Evolutionary conservation across 1,140 invertebrate species (phyloP).

Genomic region (Bombus superbus): DNA sequence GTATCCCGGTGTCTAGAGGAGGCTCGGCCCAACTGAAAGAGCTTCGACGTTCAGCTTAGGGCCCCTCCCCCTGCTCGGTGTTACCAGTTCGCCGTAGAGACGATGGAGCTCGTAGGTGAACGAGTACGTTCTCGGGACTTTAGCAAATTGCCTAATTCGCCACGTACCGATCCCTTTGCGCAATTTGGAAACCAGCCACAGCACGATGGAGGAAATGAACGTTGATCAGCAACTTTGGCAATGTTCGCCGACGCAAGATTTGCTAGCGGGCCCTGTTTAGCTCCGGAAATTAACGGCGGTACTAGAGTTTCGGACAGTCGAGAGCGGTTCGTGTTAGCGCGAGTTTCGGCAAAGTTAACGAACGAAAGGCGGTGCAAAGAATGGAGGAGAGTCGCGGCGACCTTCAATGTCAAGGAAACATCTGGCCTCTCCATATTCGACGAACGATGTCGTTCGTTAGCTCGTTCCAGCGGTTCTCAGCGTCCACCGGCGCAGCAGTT

Average conservation of each 20-base stretch:
- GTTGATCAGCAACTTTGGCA: neutral
- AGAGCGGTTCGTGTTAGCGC: neutral
- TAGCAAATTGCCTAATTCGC: neutral
- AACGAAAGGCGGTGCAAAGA: neutral
- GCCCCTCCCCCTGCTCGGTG: neutral
- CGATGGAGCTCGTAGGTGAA: neutral
- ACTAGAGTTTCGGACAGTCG: conserved; percentile 19
- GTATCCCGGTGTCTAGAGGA: conserved; percentile 14
- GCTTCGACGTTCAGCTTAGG: conserved; percentile 6
- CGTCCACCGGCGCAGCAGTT: conserved; percentile 27
- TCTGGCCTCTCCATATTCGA: conserved; percentile 63
- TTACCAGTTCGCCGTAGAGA: conserved; percentile 20
- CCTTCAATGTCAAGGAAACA: conserved; percentile 66
- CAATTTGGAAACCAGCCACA: neutral
- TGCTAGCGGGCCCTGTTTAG: neutral
- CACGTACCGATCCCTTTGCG: too few relatives aligned
- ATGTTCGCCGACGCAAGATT: neutral
- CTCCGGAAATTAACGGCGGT: conserved; percentile 27
- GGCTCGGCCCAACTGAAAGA: conserved; percentile 42
- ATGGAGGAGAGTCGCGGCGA: conserved; percentile 32
- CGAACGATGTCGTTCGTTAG: conserved; percentile 66
- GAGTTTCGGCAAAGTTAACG: neutral
- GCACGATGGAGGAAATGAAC: neutral
- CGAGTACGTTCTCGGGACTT: conserved; percentile 37
- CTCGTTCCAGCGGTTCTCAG: conserved; percentile 61